Percentiles rank a stretch among this genome's conserved stretches.
Conservation (phyloP, 2,797 vertebrate genomes). For the Morelia viridis region DNA sequence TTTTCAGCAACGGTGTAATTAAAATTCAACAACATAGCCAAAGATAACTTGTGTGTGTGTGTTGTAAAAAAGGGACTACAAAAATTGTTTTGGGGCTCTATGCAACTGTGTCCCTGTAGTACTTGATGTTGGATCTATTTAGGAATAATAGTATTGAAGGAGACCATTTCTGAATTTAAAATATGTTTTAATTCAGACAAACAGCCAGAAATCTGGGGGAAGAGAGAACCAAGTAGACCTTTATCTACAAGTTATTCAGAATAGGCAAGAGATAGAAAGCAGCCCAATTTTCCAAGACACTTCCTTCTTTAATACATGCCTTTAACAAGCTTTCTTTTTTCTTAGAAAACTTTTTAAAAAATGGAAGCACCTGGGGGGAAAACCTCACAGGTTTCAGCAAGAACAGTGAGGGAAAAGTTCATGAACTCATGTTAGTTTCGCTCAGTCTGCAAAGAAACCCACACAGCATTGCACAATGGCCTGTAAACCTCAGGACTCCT, state of each 20-base stretch:
- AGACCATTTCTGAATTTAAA: background rate
- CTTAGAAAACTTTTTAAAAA: background rate
- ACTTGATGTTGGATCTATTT: background rate
- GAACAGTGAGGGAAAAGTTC: constrained; percentile 15
- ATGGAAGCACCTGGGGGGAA: background rate
- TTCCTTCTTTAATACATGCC: background rate
- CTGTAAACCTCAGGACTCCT: background rate
- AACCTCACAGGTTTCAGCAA: constrained; percentile 17
- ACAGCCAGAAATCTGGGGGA: background rate
- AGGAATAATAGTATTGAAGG: background rate
- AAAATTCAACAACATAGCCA: background rate
- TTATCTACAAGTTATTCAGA: background rate
- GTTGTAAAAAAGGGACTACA: background rate
- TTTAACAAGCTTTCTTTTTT: background rate
- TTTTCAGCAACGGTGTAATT: background rate
- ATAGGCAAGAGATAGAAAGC: background rate
- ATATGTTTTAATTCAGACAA: background rate
- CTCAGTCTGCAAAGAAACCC: constrained; percentile 11
- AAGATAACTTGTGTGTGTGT: no score
- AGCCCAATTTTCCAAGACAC: background rate
- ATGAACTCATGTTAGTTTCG: constrained; percentile 21
- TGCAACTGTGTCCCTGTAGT: background rate
- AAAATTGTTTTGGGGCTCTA: background rate
- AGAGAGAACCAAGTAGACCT: background rate
- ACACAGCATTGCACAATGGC: background rate